Conservation (phyloP, 2,113 vertebrate genomes). For the Cygnus buccinator region DNA sequence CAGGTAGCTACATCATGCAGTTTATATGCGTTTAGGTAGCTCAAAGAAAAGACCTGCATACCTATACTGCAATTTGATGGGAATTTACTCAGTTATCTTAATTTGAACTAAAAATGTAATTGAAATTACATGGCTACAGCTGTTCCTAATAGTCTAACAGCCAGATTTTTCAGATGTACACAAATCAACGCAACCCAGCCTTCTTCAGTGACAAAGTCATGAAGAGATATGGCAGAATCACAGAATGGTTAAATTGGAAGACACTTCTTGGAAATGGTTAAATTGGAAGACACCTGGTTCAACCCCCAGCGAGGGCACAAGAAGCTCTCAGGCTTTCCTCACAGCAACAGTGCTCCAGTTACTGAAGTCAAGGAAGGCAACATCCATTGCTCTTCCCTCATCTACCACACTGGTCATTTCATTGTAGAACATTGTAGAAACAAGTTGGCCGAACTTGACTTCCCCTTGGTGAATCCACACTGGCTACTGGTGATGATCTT, state of each 20-base stretch:
- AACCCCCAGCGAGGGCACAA: not conserved
- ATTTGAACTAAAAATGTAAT: not conserved
- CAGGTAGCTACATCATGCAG: not conserved
- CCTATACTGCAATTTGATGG: fast-evolving
- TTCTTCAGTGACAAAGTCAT: not conserved
- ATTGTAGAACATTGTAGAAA: too few relatives aligned
- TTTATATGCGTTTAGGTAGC: not conserved
- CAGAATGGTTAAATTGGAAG: not conserved
- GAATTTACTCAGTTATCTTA: not conserved
- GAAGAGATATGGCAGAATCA: not conserved
- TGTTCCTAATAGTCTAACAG: not conserved
- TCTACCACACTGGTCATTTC: not conserved
- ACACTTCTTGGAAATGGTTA: too few relatives aligned
- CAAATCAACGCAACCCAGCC: not conserved
- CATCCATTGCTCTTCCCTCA: not conserved
- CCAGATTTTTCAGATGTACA: not conserved
- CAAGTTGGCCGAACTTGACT: too few relatives aligned
- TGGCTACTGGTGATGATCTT: too few relatives aligned
- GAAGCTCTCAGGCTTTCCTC: not conserved
- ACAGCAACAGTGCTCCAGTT: not conserved
- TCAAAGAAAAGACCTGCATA: not conserved
- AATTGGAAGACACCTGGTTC: not conserved
- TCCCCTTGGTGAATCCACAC: too few relatives aligned
- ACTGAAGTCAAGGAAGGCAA: not conserved
- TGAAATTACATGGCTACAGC: not conserved